phyloP scores from a whole-genome alignment of 2,888 invertebrate species.

The Pardosa pseudoannulata region DNA sequence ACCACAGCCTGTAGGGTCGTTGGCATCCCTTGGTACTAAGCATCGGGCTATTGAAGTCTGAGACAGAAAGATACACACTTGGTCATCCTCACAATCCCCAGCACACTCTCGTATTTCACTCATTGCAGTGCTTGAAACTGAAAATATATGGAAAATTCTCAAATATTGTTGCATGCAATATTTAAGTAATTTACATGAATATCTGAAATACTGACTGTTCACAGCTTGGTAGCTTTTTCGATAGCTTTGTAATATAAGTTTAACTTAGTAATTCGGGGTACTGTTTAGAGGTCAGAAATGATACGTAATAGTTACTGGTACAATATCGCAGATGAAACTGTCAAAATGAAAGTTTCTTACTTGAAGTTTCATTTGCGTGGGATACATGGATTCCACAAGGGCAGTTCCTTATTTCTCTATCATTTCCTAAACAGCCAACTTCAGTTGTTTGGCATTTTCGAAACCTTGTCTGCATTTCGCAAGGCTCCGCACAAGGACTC shows the following conservation, averaged over 20 bases:
- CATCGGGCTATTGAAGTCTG: conserved; percentile 64
- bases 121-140: neutral
- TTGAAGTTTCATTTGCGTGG: neutral
- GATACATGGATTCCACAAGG: neutral
- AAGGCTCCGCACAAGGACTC: conserved; percentile 35
- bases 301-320: too few species aligned
- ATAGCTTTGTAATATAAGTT: too few species aligned
- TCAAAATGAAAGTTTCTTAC: conserved; percentile 1
- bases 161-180: too few species aligned
- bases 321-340: too few species aligned
- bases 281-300: too few species aligned
- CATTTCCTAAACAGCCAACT: conserved; percentile 4
- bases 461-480: conserved; percentile 36
- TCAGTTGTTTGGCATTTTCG: conserved; percentile 22
- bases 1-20: conserved; percentile 72
- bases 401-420: conserved; percentile 27
- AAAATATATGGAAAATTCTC: too few species aligned
- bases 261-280: too few species aligned
- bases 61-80: conserved; percentile 67
- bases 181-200: too few species aligned
- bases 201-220: too few species aligned
- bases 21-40: conserved; percentile 57
- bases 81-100: conserved; percentile 55
- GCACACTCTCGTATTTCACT: conserved; percentile 20
- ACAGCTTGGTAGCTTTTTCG: too few species aligned